These are phyloP conservation scores for Prolemur simus DNA, from an alignment of 2,113 vertebrate species.

Conservation along the genomic window DNA sequence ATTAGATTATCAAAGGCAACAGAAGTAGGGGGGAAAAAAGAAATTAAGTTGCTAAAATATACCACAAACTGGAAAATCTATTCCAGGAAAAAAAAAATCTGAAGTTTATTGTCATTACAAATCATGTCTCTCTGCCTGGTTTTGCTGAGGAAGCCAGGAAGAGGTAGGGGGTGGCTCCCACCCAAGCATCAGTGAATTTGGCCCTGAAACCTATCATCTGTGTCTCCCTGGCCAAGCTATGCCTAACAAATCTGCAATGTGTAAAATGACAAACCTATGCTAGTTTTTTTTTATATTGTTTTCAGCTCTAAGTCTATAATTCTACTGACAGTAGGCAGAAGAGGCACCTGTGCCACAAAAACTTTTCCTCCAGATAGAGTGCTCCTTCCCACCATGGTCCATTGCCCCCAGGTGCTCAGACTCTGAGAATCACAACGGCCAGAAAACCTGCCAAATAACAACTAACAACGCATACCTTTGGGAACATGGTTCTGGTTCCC, in stretches of 20 bases:
- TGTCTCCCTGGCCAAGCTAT: neutral
- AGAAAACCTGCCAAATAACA: neutral
- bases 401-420: neutral
- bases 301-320: neutral
- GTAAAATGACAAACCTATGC: neutral
- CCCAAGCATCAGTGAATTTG: neutral
- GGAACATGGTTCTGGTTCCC: neutral
- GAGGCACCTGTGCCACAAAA: neutral
- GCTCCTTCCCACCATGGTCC: neutral
- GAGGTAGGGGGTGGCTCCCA: neutral
- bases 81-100: neutral
- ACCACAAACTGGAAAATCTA: neutral
- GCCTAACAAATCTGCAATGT: neutral
- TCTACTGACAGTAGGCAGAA: neutral
- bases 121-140: neutral
- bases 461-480: neutral
- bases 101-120: neutral
- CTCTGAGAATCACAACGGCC: neutral
- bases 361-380: neutral
- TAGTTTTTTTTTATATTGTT: neutral
- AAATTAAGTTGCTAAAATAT: conserved; percentile 8
- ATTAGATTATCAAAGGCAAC: conserved; percentile 3
- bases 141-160: neutral
- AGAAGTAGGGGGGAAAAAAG: neutral
- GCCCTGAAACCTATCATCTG: neutral